Conservation (phyloP, 2,888 invertebrate species). For the Apeira syringaria region DNA sequence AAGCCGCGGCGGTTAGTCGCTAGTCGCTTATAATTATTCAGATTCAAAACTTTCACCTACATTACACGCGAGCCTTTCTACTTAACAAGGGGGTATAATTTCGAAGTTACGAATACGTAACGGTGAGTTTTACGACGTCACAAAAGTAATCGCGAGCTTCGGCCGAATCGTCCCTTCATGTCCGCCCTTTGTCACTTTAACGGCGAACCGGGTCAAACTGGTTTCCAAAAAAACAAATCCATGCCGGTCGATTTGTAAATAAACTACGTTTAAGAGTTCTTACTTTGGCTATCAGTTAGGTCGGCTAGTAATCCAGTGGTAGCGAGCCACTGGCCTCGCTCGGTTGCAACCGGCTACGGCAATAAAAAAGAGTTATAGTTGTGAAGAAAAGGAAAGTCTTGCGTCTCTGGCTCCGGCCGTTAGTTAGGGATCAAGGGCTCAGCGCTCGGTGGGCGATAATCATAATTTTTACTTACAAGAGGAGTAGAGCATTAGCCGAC, state of each 20-base stretch:
- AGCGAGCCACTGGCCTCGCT: constrained; percentile 23
- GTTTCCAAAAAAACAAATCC: constrained; percentile 33
- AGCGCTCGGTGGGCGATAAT: constrained; percentile 78
- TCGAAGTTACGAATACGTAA: constrained; percentile 31
- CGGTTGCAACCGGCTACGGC: constrained; percentile 49
- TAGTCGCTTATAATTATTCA: too few species aligned
- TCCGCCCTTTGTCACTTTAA: constrained; percentile 29
- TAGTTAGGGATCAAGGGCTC: constrained; percentile 81
- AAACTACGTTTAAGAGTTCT: constrained; percentile 53
- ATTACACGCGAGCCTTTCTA: constrained; percentile 18
- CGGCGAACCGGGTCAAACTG: constrained; percentile 34
- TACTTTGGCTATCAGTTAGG: constrained; percentile 64
- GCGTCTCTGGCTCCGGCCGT: constrained; percentile 64
- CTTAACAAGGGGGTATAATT: constrained; percentile 32
- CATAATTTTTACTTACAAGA: constrained; percentile 84
- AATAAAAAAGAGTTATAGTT: constrained; percentile 85
- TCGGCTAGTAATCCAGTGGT: constrained; percentile 73
- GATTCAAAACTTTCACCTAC: too few species aligned
- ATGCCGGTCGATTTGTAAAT: constrained; percentile 49
- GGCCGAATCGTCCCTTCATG: constrained; percentile 29
- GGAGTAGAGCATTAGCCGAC: constrained; percentile 78
- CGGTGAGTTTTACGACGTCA: constrained; percentile 37
- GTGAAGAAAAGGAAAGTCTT: constrained; percentile 79
- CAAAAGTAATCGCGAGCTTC: constrained; percentile 36
- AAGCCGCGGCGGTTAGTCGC: too few species aligned